phyloP scores from a whole-genome alignment of 2,888 invertebrate genomes.

The Mythimna impura region DNA sequence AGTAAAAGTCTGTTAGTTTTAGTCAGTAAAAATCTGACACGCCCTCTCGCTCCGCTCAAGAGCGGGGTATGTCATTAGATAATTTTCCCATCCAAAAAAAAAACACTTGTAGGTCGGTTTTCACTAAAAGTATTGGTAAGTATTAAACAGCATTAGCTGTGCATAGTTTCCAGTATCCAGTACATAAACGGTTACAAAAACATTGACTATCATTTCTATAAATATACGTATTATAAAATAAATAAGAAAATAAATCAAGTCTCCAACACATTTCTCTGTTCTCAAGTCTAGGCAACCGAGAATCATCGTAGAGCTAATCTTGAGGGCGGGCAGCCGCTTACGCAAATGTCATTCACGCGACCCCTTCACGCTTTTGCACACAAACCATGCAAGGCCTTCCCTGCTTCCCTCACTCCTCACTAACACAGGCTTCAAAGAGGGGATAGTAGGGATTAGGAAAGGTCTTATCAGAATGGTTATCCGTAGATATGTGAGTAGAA shows the following conservation, averaged over 20 bases:
- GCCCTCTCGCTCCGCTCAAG: too few species aligned
- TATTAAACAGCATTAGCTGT: neutral
- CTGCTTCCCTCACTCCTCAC: slow-evolving; percentile 46
- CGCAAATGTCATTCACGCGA: slow-evolving; percentile 85
- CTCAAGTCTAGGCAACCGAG: slow-evolving; percentile 68
- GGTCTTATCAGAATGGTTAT: slow-evolving; percentile 67
- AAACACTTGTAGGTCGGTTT: too few species aligned
- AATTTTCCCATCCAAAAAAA: too few species aligned
- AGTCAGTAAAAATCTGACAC: too few species aligned
- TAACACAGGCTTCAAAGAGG: slow-evolving; percentile 60
- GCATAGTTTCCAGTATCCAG: neutral
- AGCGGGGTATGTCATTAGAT: too few species aligned
- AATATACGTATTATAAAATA: neutral
- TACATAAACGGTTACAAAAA: neutral
- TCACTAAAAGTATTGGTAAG: too few species aligned
- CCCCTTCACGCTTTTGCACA: slow-evolving; percentile 76
- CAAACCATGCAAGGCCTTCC: slow-evolving; percentile 69
- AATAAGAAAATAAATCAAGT: neutral
- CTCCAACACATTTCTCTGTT: slow-evolving; percentile 59
- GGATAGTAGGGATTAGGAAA: slow-evolving; percentile 41
- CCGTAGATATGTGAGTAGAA: slow-evolving; percentile 77
- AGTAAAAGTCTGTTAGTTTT: too few species aligned
- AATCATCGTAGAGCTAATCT: slow-evolving; percentile 81
- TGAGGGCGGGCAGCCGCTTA: slow-evolving; percentile 82
- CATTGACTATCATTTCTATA: neutral